These are phyloP conservation scores for Poliocrania exsul DNA, from an alignment of 2,797 vertebrate genomes.

Conservation along the genomic window DNA sequence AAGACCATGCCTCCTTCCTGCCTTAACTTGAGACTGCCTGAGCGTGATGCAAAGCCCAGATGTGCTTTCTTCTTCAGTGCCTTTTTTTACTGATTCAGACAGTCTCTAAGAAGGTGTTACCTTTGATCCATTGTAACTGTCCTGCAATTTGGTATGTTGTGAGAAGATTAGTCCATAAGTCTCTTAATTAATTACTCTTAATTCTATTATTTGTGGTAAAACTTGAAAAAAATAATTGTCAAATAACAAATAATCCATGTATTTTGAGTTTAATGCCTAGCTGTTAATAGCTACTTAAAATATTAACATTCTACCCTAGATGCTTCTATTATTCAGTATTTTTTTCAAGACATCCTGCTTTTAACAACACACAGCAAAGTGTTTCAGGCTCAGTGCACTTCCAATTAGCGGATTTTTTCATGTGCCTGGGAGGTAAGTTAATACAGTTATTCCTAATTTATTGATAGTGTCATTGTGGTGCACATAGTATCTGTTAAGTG, in stretches of 20 bases:
- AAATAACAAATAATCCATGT: constrained; percentile 13
- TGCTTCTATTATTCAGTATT: background rate
- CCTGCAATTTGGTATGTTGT: background rate
- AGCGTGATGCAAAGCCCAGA: background rate
- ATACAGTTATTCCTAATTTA: background rate
- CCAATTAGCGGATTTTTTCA: background rate
- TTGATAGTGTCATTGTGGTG: background rate
- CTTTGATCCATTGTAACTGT: background rate
- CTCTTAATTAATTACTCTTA: constrained; percentile 11
- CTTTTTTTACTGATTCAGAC: background rate
- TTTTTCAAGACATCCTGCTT: background rate
- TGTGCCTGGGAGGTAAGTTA: background rate
- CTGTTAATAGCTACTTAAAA: constrained; percentile 37
- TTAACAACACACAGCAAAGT: background rate
- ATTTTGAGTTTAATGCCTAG: constrained; percentile 9
- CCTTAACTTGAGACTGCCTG: background rate
- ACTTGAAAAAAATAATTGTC: background rate
- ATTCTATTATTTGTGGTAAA: background rate
- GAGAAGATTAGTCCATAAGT: constrained; percentile 1
- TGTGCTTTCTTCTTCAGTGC: background rate
- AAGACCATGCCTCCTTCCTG: background rate
- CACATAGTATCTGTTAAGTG: background rate
- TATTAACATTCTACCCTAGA: constrained; percentile 9
- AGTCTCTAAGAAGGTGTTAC: background rate
- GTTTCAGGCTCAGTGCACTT: background rate